Percentiles rank a stretch among this genome's conserved stretches.
Evolutionary conservation across 2,888 invertebrate genomes (phyloP).

Genomic region (Drosophila antonietae): DNA sequence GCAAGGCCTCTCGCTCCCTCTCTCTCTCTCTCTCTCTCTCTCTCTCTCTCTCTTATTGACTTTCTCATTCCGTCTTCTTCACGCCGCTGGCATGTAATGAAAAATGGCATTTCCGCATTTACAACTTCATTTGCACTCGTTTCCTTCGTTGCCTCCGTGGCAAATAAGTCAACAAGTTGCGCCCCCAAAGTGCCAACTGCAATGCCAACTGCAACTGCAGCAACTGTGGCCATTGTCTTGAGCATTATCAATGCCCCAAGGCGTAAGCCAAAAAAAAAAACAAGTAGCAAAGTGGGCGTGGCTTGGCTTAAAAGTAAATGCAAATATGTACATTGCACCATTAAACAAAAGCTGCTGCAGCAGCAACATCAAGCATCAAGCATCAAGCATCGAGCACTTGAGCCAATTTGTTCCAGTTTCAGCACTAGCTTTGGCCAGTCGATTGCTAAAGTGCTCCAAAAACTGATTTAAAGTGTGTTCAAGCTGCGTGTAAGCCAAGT

Average conservation of each 20-base stretch:
- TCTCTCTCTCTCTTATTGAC: background rate
- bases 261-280: constrained; percentile 9
- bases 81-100: constrained; percentile 45
- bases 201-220: constrained; percentile 55
- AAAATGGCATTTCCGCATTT: constrained; percentile 72
- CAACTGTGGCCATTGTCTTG: constrained; percentile 51
- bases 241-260: constrained; percentile 44
- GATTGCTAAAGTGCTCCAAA: background rate
- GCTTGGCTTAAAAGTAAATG: constrained; percentile 36
- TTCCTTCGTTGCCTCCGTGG: constrained; percentile 29
- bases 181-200: constrained; percentile 61
- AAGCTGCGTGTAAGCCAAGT: background rate
- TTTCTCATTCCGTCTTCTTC: background rate
- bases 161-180: constrained; percentile 74
- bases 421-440: background rate
- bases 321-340: constrained; percentile 63
- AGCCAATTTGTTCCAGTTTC: constrained; percentile 50
- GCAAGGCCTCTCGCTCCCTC: background rate
- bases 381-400: constrained; percentile 33
- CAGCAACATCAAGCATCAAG: constrained; percentile 3
- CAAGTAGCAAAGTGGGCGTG: background rate
- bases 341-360: constrained; percentile 49
- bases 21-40: background rate
- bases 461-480: constrained; percentile 1
- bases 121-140: constrained; percentile 67